Base-by-base conservation (phyloP, 1,140 invertebrate species). In the Lycorma delicatula region DNA sequence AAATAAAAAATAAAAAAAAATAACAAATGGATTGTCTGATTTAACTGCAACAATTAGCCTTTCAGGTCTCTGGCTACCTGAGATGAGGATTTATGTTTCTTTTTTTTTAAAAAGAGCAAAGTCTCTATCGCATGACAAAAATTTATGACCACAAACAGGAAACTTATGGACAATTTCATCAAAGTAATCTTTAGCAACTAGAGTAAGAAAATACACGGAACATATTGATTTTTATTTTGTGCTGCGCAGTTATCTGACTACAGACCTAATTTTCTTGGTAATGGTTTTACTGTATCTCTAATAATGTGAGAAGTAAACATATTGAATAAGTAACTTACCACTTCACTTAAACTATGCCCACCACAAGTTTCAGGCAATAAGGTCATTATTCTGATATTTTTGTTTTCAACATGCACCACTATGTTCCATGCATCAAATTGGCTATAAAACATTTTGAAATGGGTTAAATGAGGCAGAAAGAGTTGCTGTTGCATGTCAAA, bases 191-290 rank as follows among this genome's bases (percentile, higher is more conserved):
- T 41, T 44, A 9, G 41, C 41, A 6, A 44, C 41, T 20, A 44
- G 41, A 16, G 23, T 44, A 16, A 44, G 41, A 44, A 44, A 44
- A 44, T 44, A 22, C 41, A 44, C 41, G 23, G 23, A 5, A 44
- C 41, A 18, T 44, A 44, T 44, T 44, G 41, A 9, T 44, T 44
- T 44, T 44, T 44, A 44, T 44, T 44, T 44, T 44, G 41, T 44
- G 16, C 41, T 44, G 41, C 41, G 41, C 41, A 44, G 41, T 44
- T 44, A 22, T 44, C 41, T 44, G 41, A 44, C 41, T 22, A 44
- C 41, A 44, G 11, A 9, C 18, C 41, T 9, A 44, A 22, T 44
- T 44, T 44, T 22, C 23, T 44, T 22, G 41, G 41, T 44, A 44
- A 18, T 20, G 41, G 41, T 44, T 44, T 44, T 22, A 44, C 41